These are phyloP conservation scores for Anser cygnoides DNA, from an alignment of 2,113 vertebrate species.

Conservation along the genomic window DNA sequence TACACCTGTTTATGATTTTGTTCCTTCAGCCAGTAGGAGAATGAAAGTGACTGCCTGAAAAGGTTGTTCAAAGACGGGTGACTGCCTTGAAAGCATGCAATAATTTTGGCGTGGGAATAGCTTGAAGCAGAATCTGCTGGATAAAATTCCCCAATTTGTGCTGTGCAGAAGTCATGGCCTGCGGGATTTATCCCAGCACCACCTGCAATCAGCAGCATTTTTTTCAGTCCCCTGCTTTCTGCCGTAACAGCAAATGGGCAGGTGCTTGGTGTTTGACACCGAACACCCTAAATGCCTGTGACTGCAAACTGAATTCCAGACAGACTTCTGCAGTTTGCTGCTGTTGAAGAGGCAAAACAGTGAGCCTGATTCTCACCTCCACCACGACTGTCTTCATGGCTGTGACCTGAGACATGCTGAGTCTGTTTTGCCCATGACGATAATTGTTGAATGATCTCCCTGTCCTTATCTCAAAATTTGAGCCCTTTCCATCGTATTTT, in stretches of 20 bases:
- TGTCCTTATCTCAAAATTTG: no score
- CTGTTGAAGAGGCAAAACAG: accelerated
- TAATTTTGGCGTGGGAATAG: neutral
- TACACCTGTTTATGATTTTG: neutral
- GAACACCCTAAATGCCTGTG: neutral
- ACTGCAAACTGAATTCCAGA: neutral
- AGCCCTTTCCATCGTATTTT: no score
- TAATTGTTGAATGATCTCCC: no score
- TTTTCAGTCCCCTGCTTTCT: neutral
- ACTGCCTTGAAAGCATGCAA: neutral
- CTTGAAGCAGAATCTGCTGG: neutral
- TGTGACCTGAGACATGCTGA: neutral
- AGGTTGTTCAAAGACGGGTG: accelerated
- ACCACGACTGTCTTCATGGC: accelerated
- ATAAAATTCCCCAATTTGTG: neutral
- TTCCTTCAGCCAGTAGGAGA: neutral
- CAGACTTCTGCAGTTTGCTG: neutral
- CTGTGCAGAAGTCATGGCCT: neutral
- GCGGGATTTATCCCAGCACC: neutral
- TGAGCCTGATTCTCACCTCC: neutral
- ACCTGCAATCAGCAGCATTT: neutral
- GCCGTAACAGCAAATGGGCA: neutral
- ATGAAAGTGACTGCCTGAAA: neutral
- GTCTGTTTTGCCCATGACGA: no score
- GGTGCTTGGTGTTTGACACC: neutral